phyloP scores from a whole-genome alignment of 2,888 invertebrate genomes.

The Trimorus sp. region DNA sequence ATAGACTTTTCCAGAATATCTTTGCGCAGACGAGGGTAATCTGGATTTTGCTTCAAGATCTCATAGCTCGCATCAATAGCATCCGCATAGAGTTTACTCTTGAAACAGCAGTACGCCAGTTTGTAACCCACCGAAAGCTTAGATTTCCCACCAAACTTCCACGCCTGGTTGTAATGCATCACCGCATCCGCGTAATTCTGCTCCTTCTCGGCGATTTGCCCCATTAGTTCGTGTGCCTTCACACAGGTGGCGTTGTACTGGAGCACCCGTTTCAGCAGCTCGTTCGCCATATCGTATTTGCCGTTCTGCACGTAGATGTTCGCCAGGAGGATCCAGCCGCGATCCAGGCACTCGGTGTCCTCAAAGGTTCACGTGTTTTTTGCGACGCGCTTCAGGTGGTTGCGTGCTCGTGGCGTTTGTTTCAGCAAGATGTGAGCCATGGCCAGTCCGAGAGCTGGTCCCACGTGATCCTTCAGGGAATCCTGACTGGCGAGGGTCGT shows the following conservation, averaged over 20 bases:
- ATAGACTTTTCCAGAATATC: constrained; percentile 96
- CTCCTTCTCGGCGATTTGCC: constrained; percentile 94
- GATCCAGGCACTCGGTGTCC: constrained; percentile 97
- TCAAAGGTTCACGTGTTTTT: constrained; percentile 96
- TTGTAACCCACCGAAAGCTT: constrained; percentile 96
- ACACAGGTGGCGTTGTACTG: constrained; percentile 94
- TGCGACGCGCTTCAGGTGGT: constrained; percentile 93
- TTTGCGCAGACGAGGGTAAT: constrained; percentile 94
- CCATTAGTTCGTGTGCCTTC: constrained; percentile 94
- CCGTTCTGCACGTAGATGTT: constrained; percentile 93
- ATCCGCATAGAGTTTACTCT: constrained; percentile 93
- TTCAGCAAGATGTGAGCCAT: constrained; percentile 93
- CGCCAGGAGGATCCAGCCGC: constrained; percentile 95
- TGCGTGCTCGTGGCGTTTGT: constrained; percentile 94
- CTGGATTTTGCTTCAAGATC: constrained; percentile 90
- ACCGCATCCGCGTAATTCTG: constrained; percentile 94
- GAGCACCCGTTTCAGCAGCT: constrained; percentile 89
- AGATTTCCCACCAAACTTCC: constrained; percentile 90
- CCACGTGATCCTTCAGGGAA: constrained; percentile 89
- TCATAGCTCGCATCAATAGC: constrained; percentile 95
- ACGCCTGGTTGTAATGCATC: constrained; percentile 91
- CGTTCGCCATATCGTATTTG: constrained; percentile 93
- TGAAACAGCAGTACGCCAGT: constrained; percentile 94
- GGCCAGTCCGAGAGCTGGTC: constrained; percentile 92
- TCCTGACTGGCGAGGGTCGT: constrained; percentile 89